These are phyloP conservation scores for Plutomurus gul DNA, from an alignment of 1,140 invertebrate species.

Conservation along the genomic window DNA sequence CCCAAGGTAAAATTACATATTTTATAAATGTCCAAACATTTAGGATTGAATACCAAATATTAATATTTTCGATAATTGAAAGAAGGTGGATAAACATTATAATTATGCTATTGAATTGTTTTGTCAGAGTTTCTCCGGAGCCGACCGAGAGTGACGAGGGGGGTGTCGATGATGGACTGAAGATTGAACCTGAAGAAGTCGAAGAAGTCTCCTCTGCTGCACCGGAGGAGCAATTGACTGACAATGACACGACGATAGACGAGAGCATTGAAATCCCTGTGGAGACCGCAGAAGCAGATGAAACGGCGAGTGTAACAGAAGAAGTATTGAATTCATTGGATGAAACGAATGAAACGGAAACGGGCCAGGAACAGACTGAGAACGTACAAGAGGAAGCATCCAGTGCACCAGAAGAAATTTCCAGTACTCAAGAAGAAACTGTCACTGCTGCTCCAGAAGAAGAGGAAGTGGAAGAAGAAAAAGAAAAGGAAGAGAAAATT, in stretches of 20 bases:
- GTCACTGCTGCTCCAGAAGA: background rate
- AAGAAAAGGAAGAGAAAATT: background rate
- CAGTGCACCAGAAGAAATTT: background rate
- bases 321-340: no score
- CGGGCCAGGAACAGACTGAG: background rate
- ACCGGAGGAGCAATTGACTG: background rate
- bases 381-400: background rate
- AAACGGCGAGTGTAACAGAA: no score
- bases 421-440: background rate
- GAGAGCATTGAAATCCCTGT: no score
- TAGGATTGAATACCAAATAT: no score
- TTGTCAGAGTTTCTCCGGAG: background rate
- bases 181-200: background rate
- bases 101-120: background rate
- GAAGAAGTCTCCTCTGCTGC: no score
- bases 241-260: no score
- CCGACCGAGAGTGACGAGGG: background rate
- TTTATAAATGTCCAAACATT: no score
- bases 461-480: background rate
- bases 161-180: background rate
- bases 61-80: no score
- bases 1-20: conserved; percentile 21
- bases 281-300: no score
- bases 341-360: no score
- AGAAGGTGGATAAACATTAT: background rate